Base-by-base conservation (phyloP, 2,888 invertebrate species). In the Drosophila merina region DNA sequence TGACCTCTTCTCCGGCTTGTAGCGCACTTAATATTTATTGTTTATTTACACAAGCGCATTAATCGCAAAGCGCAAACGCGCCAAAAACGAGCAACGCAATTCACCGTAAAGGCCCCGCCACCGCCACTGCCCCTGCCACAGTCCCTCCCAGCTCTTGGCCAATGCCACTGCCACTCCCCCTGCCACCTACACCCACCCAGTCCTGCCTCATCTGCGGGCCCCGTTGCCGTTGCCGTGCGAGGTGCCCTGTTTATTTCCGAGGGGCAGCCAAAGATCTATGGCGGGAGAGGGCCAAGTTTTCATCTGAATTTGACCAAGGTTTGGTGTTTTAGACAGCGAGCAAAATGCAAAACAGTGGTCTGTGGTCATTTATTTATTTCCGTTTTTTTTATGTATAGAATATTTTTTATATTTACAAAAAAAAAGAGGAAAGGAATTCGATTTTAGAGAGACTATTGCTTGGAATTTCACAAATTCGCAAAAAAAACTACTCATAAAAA, bases 41-140 rank as follows among this genome's bases (percentile, higher is more conserved):
- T 86, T 86, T 86, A 85, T 86, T 86, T 86, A 86, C 79, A 86
- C 74, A 78, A 88, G 84, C 88, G 85, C 72, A 79, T 77, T 83
- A 84, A 86, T 79, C 87, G 85, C 81, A 69, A 85, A 81, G 79
- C 74, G 82, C 87, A 87, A 84, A 87, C 79, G 82, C 87, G 82
- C 80, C 76, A 83, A 83, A 86, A 83, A 75, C 77, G 71, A 85
- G 72, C 69, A 73, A 75, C 80, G 77, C 85, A 86, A 81, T 85
- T 78, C 69, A 47, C 81, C 69, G 72, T 69, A 62, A 54, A 58
- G 52, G 57, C 58, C 76, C 66, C 59, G 55, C 25, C 62, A 40
- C 10, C 47, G 9, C 30, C 1, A 42, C 14, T 42, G 40, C 30
- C 31, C 28, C 12, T 20, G 20, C 30, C 5, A 31, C n/a, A 20